A percentile compares a stretch with the other conserved stretches of the same genome.
Conservation (phyloP, 2,113 vertebrate species). For the Dicentrarchus labrax region DNA sequence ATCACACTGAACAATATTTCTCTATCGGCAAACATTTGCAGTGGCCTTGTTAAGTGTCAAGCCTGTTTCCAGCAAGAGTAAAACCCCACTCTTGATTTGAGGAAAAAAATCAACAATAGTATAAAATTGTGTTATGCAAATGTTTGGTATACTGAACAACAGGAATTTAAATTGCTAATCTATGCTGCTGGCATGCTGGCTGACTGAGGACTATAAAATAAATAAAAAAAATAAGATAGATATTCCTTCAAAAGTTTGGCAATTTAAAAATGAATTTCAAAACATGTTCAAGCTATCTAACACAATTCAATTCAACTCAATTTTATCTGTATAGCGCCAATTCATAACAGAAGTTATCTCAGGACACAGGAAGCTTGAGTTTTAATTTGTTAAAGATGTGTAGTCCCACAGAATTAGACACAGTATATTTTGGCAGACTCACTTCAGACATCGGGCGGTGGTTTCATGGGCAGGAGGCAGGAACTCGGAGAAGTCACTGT, state of each 20-base stretch:
- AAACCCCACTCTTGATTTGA: background rate
- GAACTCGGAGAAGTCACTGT: conserved; percentile 95
- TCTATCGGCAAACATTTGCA: background rate
- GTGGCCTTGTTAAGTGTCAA: background rate
- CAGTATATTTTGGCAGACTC: conserved; percentile 70
- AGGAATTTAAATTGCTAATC: background rate
- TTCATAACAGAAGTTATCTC: too few species aligned
- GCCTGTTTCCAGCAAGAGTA: too few species aligned
- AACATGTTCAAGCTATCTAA: background rate
- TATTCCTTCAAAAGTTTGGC: background rate
- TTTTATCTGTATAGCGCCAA: too few species aligned
- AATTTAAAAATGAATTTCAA: background rate
- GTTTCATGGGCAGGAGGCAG: conserved; percentile 90
- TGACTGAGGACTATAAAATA: background rate
- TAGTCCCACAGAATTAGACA: background rate
- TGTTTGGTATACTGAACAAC: background rate
- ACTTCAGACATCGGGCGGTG: conserved; percentile 93
- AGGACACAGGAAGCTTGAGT: conserved; percentile 22
- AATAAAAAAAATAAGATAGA: background rate
- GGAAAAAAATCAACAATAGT: background rate
- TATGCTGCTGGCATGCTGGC: background rate
- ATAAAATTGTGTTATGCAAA: too few species aligned
- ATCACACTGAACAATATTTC: background rate
- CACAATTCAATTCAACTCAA: too few species aligned
- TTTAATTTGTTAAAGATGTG: background rate